Evolutionary conservation across 2,888 invertebrate species (phyloP).

Genomic region (Caenorhabditis plicata): DNA sequence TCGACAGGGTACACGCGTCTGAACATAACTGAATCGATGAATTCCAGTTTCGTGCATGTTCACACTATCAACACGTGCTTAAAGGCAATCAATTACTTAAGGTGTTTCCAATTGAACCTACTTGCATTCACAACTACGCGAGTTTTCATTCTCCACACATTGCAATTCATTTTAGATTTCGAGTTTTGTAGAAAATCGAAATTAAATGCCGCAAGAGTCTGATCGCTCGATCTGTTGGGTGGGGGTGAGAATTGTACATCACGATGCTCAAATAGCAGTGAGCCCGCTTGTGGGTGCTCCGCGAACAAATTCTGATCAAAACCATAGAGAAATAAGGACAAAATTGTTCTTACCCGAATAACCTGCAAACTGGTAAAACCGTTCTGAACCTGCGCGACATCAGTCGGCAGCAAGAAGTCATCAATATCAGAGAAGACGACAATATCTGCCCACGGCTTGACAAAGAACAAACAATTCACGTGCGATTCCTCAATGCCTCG

Average conservation of each 20-base stretch:
- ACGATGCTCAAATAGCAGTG: constrained; percentile 61
- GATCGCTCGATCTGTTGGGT: constrained; percentile 26
- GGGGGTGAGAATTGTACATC: constrained; percentile 53
- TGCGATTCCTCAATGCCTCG: constrained; percentile 63
- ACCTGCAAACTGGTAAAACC: constrained; percentile 53
- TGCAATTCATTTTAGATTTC: constrained; percentile 60
- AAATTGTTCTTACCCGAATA: constrained; percentile 36
- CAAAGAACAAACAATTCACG: constrained; percentile 63
- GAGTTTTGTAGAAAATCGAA: constrained; percentile 59
- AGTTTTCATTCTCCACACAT: constrained; percentile 64
- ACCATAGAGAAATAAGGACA: background rate
- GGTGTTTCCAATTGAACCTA: constrained; percentile 17
- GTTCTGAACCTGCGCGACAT: constrained; percentile 46
- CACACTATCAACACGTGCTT: constrained; percentile 60
- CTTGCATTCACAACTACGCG: constrained; percentile 64
- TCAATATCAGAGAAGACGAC: constrained; percentile 64
- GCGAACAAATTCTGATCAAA: constrained; percentile 45
- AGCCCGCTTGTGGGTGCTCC: constrained; percentile 63
- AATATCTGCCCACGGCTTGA: constrained; percentile 61
- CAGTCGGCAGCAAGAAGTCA: constrained; percentile 61
- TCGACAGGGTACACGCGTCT: constrained; percentile 47
- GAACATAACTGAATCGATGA: constrained; percentile 61
- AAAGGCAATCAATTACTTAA: constrained; percentile 1
- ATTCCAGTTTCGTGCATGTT: constrained; percentile 66
- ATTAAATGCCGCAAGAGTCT: constrained; percentile 50